Percentiles rank a stretch among this genome's conserved stretches.
Evolutionary conservation across 2,888 invertebrate genomes (phyloP).

Genomic region (Philhelius pedissequus): DNA sequence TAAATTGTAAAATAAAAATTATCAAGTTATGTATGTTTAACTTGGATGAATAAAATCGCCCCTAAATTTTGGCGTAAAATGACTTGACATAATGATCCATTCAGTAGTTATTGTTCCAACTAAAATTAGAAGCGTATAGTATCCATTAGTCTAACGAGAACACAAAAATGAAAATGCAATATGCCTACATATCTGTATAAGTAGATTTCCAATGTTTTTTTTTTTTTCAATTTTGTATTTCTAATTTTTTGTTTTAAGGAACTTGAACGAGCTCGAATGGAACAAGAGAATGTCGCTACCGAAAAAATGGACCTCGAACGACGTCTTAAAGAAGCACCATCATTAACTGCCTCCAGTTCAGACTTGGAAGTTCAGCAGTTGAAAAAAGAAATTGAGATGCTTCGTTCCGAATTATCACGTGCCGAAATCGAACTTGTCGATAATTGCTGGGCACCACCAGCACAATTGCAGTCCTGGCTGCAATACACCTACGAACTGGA

Average conservation of each 20-base stretch:
- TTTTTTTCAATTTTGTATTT: neutral
- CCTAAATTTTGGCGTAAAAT: too few species aligned
- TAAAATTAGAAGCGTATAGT: too few species aligned
- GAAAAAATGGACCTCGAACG: conserved; percentile 91
- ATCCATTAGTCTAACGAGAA: too few species aligned
- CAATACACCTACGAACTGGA: conserved; percentile 98
- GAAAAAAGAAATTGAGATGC: conserved; percentile 91
- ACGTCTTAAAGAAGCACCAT: conserved; percentile 87
- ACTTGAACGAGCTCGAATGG: conserved; percentile 89
- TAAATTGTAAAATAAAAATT: too few species aligned
- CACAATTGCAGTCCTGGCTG: conserved; percentile 95
- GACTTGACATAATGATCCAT: too few species aligned
- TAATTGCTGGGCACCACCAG: conserved; percentile 93
- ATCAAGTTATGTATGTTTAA: too few species aligned
- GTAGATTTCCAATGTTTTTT: too few species aligned
- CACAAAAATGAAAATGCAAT: too few species aligned
- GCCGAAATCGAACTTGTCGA: conserved; percentile 95
- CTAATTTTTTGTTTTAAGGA: conserved; percentile 75
- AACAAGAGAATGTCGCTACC: conserved; percentile 89
- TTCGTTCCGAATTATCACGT: conserved; percentile 89
- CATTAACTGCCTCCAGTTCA: conserved; percentile 86
- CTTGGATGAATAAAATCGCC: too few species aligned
- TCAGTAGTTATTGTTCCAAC: too few species aligned
- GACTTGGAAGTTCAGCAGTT: conserved; percentile 90
- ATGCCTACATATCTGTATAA: too few species aligned